Evolutionary conservation across 2,888 invertebrate species (phyloP).

Genomic region (Rhorus exstirpatorius): DNA sequence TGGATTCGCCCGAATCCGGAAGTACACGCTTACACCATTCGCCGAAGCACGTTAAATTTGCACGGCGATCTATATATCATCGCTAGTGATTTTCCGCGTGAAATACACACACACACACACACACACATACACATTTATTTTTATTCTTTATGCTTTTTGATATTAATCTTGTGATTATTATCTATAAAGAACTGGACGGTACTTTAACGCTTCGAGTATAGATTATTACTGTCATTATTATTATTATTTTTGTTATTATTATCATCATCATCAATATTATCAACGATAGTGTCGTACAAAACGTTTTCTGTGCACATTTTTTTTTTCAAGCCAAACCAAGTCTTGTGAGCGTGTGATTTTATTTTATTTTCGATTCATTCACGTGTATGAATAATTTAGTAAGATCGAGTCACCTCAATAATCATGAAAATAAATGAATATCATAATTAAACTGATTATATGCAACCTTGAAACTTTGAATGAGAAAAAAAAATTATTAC

Average conservation of each 20-base stretch:
- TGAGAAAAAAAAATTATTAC: too few species aligned
- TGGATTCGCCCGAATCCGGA: slow-evolving; percentile 50
- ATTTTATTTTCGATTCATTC: not conserved
- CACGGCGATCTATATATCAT: not conserved
- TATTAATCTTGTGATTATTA: not conserved
- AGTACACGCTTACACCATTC: slow-evolving; percentile 14
- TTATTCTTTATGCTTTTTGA: not conserved
- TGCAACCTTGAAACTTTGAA: too few species aligned
- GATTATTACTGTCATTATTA: not conserved
- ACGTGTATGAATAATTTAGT: not conserved
- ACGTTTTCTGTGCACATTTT: not conserved
- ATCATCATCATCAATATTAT: not conserved
- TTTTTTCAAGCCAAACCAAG: not conserved
- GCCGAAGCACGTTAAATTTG: slow-evolving; percentile 2
- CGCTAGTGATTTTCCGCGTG: slow-evolving; percentile 48
- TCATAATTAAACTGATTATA: too few species aligned
- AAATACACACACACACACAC: not conserved
- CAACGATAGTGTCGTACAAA: slow-evolving; percentile 4
- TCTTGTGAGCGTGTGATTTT: not conserved
- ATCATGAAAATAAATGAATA: too few species aligned
- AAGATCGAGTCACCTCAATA: too few species aligned
- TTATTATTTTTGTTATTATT: not conserved
- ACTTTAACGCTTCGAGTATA: not conserved
- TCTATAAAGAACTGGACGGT: not conserved
- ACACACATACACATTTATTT: not conserved